A percentile compares a stretch with the other conserved stretches of the same genome.
Conservation (phyloP, 2,797 vertebrate genomes). For the Oceanodroma leucorhoa region DNA sequence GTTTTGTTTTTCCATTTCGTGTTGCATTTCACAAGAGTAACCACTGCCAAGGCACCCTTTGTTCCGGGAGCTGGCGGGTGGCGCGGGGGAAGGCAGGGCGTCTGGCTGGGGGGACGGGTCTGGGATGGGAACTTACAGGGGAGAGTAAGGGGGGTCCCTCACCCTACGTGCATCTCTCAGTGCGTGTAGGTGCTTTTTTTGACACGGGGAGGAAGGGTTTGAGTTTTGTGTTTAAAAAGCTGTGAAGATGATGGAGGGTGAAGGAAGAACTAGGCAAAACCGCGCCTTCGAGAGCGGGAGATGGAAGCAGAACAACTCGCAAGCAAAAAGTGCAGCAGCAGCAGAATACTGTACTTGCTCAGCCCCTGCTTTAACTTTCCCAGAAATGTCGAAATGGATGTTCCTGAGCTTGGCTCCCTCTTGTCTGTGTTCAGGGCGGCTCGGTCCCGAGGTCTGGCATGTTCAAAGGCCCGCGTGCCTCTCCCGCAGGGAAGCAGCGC, state of each 20-base stretch:
- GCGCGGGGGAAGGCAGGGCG: not conserved
- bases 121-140: not conserved
- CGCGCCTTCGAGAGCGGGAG: not conserved
- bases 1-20: not conserved
- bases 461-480: not conserved
- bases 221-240: not conserved
- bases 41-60: not conserved
- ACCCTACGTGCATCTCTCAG: not conserved
- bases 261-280: not conserved
- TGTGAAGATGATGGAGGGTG: not conserved
- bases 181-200: rapidly evolving
- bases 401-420: not conserved
- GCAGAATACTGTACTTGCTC: not conserved
- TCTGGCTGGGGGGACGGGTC: not conserved
- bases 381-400: not conserved
- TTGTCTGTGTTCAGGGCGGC: not conserved
- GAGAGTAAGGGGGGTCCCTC: no score
- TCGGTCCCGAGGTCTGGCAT: not conserved
- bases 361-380: not conserved
- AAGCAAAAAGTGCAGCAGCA: not conserved
- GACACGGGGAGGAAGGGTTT: not conserved
- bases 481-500: not conserved
- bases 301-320: not conserved
- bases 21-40: not conserved
- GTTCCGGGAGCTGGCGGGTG: not conserved